Evolutionary conservation across 2,888 invertebrate species (phyloP).

Genomic region (Tinea trinotella): DNA sequence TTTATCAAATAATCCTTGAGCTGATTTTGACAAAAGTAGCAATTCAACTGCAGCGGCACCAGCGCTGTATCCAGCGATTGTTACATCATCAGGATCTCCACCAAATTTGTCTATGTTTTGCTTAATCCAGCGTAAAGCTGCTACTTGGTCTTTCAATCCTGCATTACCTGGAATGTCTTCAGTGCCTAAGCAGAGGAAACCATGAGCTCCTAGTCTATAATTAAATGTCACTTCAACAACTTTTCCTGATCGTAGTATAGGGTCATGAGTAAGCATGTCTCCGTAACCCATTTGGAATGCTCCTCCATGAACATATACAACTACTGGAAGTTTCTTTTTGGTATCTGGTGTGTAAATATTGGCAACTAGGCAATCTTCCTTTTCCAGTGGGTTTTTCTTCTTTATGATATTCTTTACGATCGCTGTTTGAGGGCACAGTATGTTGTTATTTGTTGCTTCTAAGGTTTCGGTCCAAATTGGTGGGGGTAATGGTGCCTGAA

Average conservation of each 20-base stretch:
- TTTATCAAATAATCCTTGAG: conserved; percentile 8
- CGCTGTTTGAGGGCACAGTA: conserved; percentile 20
- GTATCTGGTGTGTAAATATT: conserved; percentile 44
- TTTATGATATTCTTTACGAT: not conserved
- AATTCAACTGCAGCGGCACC: conserved; percentile 15
- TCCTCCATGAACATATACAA: conserved; percentile 16
- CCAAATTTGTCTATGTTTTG: conserved; percentile 17
- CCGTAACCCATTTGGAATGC: conserved; percentile 17
- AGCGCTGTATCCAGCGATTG: conserved; percentile 20
- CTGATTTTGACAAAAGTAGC: conserved; percentile 3
- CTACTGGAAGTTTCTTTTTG: conserved; percentile 31
- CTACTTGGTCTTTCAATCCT: conserved; percentile 20
- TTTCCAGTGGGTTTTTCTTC: not conserved
- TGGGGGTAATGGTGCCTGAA: conserved; percentile 20
- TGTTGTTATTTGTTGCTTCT: conserved; percentile 19
- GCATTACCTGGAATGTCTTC: conserved; percentile 22
- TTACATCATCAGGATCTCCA: conserved; percentile 19
- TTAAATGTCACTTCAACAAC: conserved; percentile 20
- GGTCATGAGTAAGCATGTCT: conserved; percentile 8
- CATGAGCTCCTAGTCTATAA: conserved; percentile 22
- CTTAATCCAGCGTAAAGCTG: conserved; percentile 18
- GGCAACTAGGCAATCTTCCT: conserved; percentile 45
- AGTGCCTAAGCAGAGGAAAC: conserved; percentile 23
- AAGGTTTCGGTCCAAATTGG: conserved; percentile 19
- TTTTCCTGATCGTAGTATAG: conserved; percentile 12